phyloP scores from a whole-genome alignment of 2,113 vertebrate species.

The Gallinago jamesoni region DNA sequence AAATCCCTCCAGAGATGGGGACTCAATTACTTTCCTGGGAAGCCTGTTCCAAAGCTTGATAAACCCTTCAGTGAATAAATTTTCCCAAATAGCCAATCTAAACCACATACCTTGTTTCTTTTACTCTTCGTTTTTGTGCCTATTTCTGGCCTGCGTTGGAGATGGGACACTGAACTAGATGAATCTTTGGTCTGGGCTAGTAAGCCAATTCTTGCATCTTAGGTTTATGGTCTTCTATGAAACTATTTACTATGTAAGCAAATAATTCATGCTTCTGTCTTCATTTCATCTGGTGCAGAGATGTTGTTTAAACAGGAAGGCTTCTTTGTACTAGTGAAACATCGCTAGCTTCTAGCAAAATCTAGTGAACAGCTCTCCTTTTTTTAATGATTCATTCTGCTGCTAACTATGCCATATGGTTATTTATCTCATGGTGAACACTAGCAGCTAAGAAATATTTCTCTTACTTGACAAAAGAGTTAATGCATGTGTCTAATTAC shows the following conservation, averaged over 20 bases:
- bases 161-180: background rate
- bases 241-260: background rate
- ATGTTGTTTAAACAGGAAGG: background rate
- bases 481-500: conserved; percentile 5
- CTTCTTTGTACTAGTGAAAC: background rate
- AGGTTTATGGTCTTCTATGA: background rate
- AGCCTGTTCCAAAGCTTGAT: background rate
- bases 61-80: background rate
- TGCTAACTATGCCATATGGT: background rate
- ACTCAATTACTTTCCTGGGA: background rate
- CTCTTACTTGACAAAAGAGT: background rate
- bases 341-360: background rate
- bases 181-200: background rate
- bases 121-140: background rate
- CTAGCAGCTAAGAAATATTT: background rate
- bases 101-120: background rate
- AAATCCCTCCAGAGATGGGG: background rate
- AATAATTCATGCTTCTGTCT: background rate
- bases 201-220: background rate
- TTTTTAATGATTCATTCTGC: background rate
- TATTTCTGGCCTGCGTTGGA: background rate
- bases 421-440: background rate
- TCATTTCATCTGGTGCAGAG: background rate
- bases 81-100: background rate
- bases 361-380: background rate